Evolutionary conservation across 2,888 invertebrate species (phyloP).

Genomic region (Amaurobius ferox): DNA sequence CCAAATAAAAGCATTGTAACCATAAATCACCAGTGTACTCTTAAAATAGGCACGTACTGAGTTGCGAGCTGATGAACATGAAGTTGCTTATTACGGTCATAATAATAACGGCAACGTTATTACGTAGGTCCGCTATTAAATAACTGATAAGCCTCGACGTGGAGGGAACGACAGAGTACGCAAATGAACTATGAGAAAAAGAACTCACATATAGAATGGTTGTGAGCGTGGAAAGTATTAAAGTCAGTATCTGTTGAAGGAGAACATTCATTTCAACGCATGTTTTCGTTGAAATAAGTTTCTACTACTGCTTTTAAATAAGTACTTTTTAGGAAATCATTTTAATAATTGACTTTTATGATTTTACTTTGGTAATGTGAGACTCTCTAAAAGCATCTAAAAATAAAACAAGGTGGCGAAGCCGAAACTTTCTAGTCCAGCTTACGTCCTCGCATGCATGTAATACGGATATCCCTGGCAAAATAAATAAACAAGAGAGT

Average conservation of each 20-base stretch:
- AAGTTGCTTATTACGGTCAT: slow-evolving; percentile 65
- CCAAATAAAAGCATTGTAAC: slow-evolving; percentile 57
- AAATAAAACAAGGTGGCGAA: too few species aligned
- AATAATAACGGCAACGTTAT: slow-evolving; percentile 70
- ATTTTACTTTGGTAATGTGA: too few species aligned
- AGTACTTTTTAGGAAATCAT: neutral
- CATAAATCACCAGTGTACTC: slow-evolving; percentile 59
- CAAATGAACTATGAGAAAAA: slow-evolving; percentile 32
- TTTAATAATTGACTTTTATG: too few species aligned
- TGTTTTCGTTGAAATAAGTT: neutral
- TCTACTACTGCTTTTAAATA: neutral
- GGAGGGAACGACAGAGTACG: slow-evolving; percentile 34
- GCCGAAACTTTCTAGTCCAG: too few species aligned
- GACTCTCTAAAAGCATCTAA: too few species aligned
- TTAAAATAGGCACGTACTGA: slow-evolving; percentile 66
- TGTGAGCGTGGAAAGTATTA: slow-evolving; percentile 33
- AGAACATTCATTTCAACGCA: neutral
- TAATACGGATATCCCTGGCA: too few species aligned
- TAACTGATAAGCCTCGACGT: slow-evolving; percentile 64
- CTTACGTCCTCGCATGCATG: too few species aligned
- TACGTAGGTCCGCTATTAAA: slow-evolving; percentile 68
- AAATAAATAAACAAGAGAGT: too few species aligned
- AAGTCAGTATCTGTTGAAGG: too few species aligned
- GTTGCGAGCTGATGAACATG: slow-evolving; percentile 66
- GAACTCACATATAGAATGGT: slow-evolving; percentile 17